Percentiles rank a stretch among this genome's conserved stretches.
phyloP scores from a whole-genome alignment of 2,113 vertebrate species.

The Sterrhoptilus dennistouni region DNA sequence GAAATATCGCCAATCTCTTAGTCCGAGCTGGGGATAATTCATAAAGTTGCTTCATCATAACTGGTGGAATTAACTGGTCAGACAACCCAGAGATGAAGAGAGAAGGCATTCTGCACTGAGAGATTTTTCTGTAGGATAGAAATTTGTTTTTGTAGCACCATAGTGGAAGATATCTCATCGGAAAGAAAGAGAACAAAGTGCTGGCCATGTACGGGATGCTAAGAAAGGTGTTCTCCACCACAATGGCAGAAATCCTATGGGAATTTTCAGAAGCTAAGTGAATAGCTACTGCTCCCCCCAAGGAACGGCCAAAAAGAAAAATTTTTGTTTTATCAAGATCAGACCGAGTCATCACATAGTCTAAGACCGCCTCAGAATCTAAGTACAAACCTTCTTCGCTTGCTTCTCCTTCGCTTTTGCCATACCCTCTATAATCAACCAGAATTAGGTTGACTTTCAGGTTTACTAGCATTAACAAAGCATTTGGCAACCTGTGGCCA shows the following conservation, averaged over 20 bases:
- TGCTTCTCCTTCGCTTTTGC: slow-evolving; percentile 95
- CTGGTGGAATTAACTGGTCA: slow-evolving; percentile 96
- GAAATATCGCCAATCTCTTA: slow-evolving; percentile 96
- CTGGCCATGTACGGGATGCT: slow-evolving; percentile 99
- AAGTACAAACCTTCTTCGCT: slow-evolving; percentile 91
- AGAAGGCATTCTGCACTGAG: slow-evolving; percentile 94
- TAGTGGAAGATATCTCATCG: slow-evolving; percentile 92
- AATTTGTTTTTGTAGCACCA: slow-evolving; percentile 99
- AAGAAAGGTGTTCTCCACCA: slow-evolving; percentile 98
- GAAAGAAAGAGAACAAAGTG: slow-evolving; percentile 96
- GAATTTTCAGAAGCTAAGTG: slow-evolving; percentile 93
- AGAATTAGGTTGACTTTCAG: slow-evolving; percentile 94
- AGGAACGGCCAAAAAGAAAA: slow-evolving; percentile 95
- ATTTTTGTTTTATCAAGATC: slow-evolving; percentile 99
- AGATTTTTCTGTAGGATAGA: slow-evolving; percentile 91
- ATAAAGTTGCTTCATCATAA: slow-evolving; percentile 99
- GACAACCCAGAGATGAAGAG: slow-evolving; percentile 97
- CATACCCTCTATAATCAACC: slow-evolving; percentile 96
- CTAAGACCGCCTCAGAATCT: slow-evolving; percentile 93
- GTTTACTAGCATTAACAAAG: slow-evolving; percentile 97
- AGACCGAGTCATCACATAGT: slow-evolving; percentile 94
- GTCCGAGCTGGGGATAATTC: slow-evolving; percentile 96
- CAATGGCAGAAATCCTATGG: slow-evolving; percentile 92
- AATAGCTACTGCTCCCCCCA: slow-evolving; percentile 94
- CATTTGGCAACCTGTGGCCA: slow-evolving; percentile 94